Evolutionary conservation across 2,113 vertebrate genomes (phyloP), one percentile per base, ranked within the genome.

Genomic region (Buteo buteo): DNA sequence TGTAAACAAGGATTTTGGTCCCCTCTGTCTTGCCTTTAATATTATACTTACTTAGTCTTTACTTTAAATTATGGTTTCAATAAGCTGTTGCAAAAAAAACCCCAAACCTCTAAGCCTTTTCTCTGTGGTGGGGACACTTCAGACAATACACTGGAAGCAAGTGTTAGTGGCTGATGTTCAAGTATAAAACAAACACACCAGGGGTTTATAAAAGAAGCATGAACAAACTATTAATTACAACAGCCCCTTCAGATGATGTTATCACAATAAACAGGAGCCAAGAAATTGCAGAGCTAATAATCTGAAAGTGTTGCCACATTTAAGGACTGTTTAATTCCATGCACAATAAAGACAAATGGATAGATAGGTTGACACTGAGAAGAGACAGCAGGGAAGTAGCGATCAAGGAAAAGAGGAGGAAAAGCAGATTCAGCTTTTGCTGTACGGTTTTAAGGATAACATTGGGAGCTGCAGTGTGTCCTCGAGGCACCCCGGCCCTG

Each of bases 241-340:
- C 0, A 10, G 55, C 77, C 88, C 93, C 49, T 88, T 96, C 93
- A 82, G 91, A 88, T 67, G 86, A 87, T 77, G 58, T 26, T 82
- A 86, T 86, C 77, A 90, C 62, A 92, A 90, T 59, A 94, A 88
- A 74, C 21, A 49, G 78, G 85, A 87, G 79, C 64, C 71, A 70
- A 55, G 57, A 91, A 91, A 71, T 62, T 47, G 83, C 87, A 93
- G 76, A 96, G 82, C 52, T 86, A 87, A 88, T 94, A 88, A 95
- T 82, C 90, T 61, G 61, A 45, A 94, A 77, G 69, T 3, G 45
- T 64, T 90, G 81, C n/a, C 72, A 70, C 45, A 28, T 76, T 80
- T 91, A 90, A 92, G 71, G 74, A 32, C 47, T 40, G 78, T 83
- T 91, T 69, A 88, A 83, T 58, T 86, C 80, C 8, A 3, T 32